phyloP scores from a whole-genome alignment of 2,113 vertebrate genomes.

The Oncorhynchus nerka region DNA sequence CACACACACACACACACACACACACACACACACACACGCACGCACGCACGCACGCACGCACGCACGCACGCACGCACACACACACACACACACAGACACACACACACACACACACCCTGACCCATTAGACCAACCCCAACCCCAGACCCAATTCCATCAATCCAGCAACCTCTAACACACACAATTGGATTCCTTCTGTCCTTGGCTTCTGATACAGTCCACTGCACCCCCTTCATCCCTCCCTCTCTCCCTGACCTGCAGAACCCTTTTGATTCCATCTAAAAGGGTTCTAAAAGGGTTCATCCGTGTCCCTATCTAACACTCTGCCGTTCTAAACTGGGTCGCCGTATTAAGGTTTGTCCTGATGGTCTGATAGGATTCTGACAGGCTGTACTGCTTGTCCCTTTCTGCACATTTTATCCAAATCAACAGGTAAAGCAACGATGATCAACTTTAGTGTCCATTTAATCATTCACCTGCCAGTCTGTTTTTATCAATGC shows the following conservation, averaged over 20 bases:
- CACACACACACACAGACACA: background rate
- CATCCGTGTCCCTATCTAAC: too few relatives aligned
- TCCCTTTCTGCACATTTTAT: too few relatives aligned
- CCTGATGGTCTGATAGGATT: background rate
- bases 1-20: background rate
- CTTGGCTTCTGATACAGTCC: background rate
- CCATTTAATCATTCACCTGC: background rate
- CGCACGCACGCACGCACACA: background rate
- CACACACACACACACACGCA: background rate
- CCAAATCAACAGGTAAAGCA: too few relatives aligned
- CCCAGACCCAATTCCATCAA: conserved; percentile 15
- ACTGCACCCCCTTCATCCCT: background rate
- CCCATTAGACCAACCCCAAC: background rate
- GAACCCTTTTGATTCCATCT: conserved; percentile 1
- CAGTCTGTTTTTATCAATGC: background rate
- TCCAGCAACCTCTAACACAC: conserved; percentile 43
- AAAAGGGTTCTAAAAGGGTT: conserved; percentile 13
- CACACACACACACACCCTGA: too few relatives aligned
- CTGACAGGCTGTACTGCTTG: too few relatives aligned
- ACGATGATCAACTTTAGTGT: background rate
- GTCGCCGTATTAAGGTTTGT: conserved; percentile 34
- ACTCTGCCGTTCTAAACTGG: conserved; percentile 27
- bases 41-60: background rate
- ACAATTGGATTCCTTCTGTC: conserved; percentile 20
- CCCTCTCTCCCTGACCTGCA: background rate